phyloP scores from a whole-genome alignment of 2,888 invertebrate genomes.

The Caenorhabditis imperialis region DNA sequence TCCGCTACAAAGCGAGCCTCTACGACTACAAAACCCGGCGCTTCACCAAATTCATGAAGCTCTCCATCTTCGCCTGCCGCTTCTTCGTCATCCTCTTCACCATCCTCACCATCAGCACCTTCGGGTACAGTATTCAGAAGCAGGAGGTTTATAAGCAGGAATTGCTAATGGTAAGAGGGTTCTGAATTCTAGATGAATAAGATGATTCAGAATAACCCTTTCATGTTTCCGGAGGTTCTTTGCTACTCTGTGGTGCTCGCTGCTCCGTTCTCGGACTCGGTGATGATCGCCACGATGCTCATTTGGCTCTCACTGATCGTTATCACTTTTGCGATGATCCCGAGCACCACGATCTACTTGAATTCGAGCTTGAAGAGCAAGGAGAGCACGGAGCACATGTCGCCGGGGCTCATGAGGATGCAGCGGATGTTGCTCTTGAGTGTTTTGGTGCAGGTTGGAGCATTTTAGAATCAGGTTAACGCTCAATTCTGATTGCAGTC shows the following conservation, averaged over 20 bases:
- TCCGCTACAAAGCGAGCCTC: slow-evolving; percentile 23
- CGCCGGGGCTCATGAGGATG: slow-evolving; percentile 21
- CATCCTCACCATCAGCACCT: slow-evolving; percentile 6
- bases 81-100: slow-evolving; percentile 15
- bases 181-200: not conserved
- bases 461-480: not conserved
- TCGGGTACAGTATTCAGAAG: slow-evolving; percentile 23
- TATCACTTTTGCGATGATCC: slow-evolving; percentile 19
- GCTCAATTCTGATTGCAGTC: slow-evolving; percentile 13
- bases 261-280: slow-evolving; percentile 35
- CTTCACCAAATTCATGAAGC: slow-evolving; percentile 7
- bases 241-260: slow-evolving; percentile 37
- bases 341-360: slow-evolving; percentile 26
- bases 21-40: slow-evolving; percentile 3
- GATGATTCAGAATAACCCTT: slow-evolving; percentile 14
- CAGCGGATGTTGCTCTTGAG: slow-evolving; percentile 23
- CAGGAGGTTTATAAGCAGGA: slow-evolving; percentile 32
- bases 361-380: slow-evolving; percentile 6
- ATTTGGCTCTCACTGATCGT: slow-evolving; percentile 23
- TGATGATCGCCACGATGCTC: slow-evolving; percentile 27
- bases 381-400: slow-evolving; percentile 21
- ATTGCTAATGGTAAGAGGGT: slow-evolving; percentile 1
- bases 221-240: slow-evolving; percentile 6
- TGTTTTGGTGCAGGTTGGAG: slow-evolving; percentile 16
- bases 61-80: slow-evolving; percentile 3